Percentiles rank a stretch among this genome's conserved stretches.
Evolutionary conservation across 2,113 vertebrate genomes (phyloP).

Genomic region (Phainopepla nitens): DNA sequence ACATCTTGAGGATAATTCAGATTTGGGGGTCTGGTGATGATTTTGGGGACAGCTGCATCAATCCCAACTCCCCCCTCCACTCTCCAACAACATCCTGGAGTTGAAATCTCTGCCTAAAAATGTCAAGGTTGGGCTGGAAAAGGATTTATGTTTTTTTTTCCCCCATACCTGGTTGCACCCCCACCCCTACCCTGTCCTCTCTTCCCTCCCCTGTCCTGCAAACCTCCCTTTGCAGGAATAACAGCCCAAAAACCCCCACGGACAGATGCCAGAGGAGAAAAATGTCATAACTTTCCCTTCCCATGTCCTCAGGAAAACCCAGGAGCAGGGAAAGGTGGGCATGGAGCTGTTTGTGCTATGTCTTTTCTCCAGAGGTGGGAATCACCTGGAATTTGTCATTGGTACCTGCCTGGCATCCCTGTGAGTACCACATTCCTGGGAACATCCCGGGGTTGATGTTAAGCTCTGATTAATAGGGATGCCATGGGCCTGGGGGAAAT

Average conservation of each 20-base stretch:
- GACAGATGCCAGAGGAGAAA: neutral
- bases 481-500: neutral
- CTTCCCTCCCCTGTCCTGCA: neutral
- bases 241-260: fast-evolving
- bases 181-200: neutral
- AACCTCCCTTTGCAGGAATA: neutral
- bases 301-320: neutral
- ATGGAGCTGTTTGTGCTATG: neutral
- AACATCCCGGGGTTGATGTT: neutral
- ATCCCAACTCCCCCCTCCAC: neutral
- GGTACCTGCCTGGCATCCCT: neutral
- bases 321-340: neutral
- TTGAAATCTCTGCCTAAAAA: neutral
- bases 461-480: neutral
- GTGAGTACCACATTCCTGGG: neutral
- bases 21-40: neutral
- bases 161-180: too few species aligned
- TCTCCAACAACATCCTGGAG: neutral
- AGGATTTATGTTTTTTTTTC: neutral
- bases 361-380: neutral
- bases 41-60: neutral
- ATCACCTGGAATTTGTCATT: neutral
- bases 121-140: neutral
- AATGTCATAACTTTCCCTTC: neutral
- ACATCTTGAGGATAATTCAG: neutral